Conservation (phyloP, 2,797 vertebrate genomes). For the Mormyrops attenuatus region DNA sequence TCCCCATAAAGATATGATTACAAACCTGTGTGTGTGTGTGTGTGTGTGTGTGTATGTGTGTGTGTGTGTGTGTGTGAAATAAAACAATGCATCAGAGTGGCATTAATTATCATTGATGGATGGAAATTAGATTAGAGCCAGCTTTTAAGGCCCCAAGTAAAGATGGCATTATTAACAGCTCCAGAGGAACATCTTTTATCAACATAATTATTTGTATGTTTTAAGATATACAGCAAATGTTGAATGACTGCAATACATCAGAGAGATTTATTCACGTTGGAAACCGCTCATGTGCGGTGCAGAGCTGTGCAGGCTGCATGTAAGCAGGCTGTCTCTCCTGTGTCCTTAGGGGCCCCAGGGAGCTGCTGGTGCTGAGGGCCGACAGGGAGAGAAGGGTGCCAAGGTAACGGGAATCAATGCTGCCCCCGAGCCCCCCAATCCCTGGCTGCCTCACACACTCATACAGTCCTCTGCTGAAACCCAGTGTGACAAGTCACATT, state of each 20-base stretch:
- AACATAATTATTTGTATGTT: background rate
- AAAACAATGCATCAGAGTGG: background rate
- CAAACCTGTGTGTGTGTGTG: background rate
- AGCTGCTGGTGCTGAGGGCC: conserved; percentile 81
- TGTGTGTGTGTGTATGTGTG: too few relatives aligned
- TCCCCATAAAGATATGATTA: background rate
- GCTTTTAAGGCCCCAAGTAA: background rate
- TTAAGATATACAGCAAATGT: background rate
- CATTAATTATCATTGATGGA: background rate
- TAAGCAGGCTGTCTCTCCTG: conserved; percentile 34
- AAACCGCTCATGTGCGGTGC: background rate
- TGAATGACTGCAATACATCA: background rate
- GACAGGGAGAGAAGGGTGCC: conserved; percentile 95
- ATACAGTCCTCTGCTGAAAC: background rate
- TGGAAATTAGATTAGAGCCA: background rate
- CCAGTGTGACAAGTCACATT: conserved; percentile 27
- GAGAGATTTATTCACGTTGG: background rate
- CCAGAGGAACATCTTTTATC: background rate
- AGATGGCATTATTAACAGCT: background rate
- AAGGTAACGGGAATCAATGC: conserved; percentile 74
- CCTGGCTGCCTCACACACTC: conserved; percentile 28
- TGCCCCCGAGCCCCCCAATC: conserved; percentile 21
- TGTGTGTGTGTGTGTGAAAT: background rate
- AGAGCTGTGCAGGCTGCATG: conserved; percentile 21
- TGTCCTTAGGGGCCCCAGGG: conserved; percentile 81